phyloP scores from a whole-genome alignment of 2,888 invertebrate species.

The Cheilosia impressa region DNA sequence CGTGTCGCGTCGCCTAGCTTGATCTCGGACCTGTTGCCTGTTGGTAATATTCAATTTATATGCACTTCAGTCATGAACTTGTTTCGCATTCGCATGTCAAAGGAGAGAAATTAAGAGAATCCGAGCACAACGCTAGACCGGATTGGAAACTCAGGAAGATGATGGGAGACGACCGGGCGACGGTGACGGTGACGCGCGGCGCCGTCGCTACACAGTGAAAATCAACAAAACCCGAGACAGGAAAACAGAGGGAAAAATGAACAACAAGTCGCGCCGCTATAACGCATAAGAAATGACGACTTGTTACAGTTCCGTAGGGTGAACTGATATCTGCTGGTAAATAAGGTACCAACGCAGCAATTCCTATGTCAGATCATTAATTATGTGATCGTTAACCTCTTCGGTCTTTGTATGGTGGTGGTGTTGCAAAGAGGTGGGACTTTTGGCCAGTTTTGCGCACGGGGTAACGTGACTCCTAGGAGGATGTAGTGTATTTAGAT shows the following conservation, averaged over 20 bases:
- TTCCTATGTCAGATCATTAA: constrained; percentile 77
- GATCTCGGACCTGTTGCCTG: constrained; percentile 73
- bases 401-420: constrained; percentile 52
- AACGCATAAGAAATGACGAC: constrained; percentile 50
- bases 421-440: constrained; percentile 43
- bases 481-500: too few species aligned
- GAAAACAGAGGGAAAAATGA: constrained; percentile 43
- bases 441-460: constrained; percentile 22
- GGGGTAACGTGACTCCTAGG: not conserved
- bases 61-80: constrained; percentile 75
- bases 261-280: constrained; percentile 22
- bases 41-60: constrained; percentile 75
- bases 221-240: constrained; percentile 41
- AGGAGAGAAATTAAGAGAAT: constrained; percentile 75
- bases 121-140: constrained; percentile 57
- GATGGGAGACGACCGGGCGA: constrained; percentile 47
- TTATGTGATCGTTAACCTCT: constrained; percentile 77
- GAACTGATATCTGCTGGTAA: constrained; percentile 65
- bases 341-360: constrained; percentile 69
- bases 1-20: constrained; percentile 56
- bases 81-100: constrained; percentile 75
- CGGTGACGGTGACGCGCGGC: constrained; percentile 6
- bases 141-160: constrained; percentile 70
- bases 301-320: constrained; percentile 71
- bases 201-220: constrained; percentile 31